Evolutionary conservation across 2,113 vertebrate genomes (phyloP).

Genomic region (Podocnemis expansa): DNA sequence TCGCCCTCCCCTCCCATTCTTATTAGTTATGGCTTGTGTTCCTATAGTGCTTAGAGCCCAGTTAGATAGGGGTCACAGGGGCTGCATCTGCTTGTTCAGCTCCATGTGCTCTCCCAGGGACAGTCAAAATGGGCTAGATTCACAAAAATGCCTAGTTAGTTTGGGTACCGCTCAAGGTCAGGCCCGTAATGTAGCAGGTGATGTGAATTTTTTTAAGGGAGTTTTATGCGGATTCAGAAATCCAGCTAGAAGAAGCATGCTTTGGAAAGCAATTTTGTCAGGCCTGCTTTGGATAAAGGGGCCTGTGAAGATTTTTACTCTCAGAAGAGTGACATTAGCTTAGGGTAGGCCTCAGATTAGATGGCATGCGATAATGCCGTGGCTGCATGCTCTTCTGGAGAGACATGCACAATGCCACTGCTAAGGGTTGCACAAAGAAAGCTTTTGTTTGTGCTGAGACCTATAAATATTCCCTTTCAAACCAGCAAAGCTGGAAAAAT

Average conservation of each 20-base stretch:
- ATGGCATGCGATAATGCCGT: accelerated
- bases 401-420: not conserved
- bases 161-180: not conserved
- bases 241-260: not conserved
- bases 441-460: constrained; percentile 56
- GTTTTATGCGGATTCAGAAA: accelerated
- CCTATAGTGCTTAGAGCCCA: too few species aligned
- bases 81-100: not conserved
- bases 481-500: constrained; percentile 75
- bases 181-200: not conserved
- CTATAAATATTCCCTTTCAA: constrained; percentile 70
- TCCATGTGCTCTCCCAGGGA: not conserved
- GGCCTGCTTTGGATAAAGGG: accelerated
- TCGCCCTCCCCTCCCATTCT: too few species aligned
- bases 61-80: not conserved
- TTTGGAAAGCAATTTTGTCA: not conserved
- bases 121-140: too few species aligned
- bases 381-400: accelerated
- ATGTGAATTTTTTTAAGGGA: not conserved
- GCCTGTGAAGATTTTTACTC: accelerated
- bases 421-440: constrained; percentile 63
- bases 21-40: too few species aligned
- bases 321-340: not conserved
- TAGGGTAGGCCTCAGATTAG: not conserved
- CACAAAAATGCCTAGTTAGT: not conserved